phyloP scores from a whole-genome alignment of 2,113 vertebrate species.

The Alethe diademata region DNA sequence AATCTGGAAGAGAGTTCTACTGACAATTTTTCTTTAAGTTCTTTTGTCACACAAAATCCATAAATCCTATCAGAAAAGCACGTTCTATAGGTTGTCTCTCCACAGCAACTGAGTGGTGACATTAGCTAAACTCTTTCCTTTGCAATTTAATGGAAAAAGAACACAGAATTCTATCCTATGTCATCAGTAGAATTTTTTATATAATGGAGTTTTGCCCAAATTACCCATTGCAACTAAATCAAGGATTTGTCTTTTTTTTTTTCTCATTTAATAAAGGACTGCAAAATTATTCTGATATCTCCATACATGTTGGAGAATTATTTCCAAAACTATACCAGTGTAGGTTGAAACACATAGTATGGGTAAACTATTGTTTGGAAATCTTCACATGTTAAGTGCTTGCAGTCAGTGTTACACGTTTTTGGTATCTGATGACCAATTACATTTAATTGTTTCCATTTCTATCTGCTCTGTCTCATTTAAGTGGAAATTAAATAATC shows the following conservation, averaged over 20 bases:
- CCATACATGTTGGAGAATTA: background rate
- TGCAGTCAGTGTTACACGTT: background rate
- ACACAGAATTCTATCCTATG: background rate
- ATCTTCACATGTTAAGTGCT: background rate
- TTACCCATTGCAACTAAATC: background rate
- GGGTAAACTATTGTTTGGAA: background rate
- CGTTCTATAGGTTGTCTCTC: accelerated
- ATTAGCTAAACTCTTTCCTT: background rate
- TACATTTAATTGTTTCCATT: background rate
- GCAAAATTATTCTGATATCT: background rate
- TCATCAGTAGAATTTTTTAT: background rate
- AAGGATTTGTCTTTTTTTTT: background rate
- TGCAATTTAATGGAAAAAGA: background rate
- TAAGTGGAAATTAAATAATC: background rate
- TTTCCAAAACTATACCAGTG: background rate
- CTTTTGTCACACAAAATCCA: background rate
- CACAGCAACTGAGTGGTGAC: background rate
- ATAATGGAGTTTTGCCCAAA: background rate
- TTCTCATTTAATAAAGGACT: background rate
- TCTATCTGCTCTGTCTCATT: background rate
- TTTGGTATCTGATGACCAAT: background rate
- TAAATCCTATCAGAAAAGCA: background rate
- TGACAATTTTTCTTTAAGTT: background rate
- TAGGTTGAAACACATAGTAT: background rate
- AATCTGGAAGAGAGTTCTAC: background rate